Base-by-base conservation (phyloP, 2,888 invertebrate species). In the Xestoiulus laeticollis region DNA sequence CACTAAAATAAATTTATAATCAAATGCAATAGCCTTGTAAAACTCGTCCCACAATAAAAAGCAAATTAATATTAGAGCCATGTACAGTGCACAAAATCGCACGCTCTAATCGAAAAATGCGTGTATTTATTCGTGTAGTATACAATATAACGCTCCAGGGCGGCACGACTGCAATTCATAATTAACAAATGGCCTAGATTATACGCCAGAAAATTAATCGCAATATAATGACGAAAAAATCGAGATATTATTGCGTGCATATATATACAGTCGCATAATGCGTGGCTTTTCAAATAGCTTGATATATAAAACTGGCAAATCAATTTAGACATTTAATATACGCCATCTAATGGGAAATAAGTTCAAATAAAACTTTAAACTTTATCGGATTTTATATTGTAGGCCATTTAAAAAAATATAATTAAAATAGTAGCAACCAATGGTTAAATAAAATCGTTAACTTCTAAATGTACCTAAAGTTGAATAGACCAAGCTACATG, bases 91-190 rank as follows among this genome's bases (percentile, higher is more conserved):
- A 22, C 1, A 68, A 68, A 68, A 68, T n/a, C 0, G 68, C 68
- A 22, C 68, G 68, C 68, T 68, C 8, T 68, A 68, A 68, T 26
- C 22, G 22, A 22, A 26, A 26, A 22, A 26, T 26, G 68, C 12
- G 68, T 68, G 68, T 68, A 68, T 68, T 68, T 68, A 68, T 26
- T 22, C 68, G 12, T 68, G 68, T 68, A 68, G 68, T 68, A 68
- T 26, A 68, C n/a, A n/a, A n/a, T 68, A 68, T 22, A 22, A 26
- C 26, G 68, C 68, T 68, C 26, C 68, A 68, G 68, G 68, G 22
- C 8, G 22, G 26, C 68, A 68, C 68, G 68, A 68, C 22, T 68
- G 12, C 68, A 68, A 22, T 3, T 26, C 68, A 19, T 48, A 48
- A 48, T 1, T 16, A 16, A 19, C 14, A 48, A 48, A 48, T 48